phyloP scores from a whole-genome alignment of 2,797 vertebrate genomes.

The Alcedo atthis region DNA sequence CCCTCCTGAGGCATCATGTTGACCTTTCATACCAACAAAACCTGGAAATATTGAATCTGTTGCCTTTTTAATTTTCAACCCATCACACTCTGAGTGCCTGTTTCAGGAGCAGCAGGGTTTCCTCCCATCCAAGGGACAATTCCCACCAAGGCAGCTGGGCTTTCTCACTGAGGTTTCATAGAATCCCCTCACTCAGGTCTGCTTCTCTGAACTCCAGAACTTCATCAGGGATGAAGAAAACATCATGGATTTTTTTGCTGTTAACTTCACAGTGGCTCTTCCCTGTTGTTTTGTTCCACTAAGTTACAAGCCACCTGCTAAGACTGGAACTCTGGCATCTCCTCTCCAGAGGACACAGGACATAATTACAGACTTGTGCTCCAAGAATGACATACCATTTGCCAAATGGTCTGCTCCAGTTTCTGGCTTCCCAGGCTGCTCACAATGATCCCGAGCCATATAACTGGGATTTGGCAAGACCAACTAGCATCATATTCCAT shows the following conservation, averaged over 20 bases:
- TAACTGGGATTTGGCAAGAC: constrained; percentile 6
- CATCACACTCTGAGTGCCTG: neutral
- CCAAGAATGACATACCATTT: constrained; percentile 24
- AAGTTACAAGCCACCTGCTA: constrained; percentile 42
- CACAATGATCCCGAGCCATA: neutral
- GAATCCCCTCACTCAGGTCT: neutral
- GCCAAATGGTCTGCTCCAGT: constrained; percentile 17
- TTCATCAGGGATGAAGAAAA: neutral
- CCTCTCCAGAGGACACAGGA: constrained; percentile 14
- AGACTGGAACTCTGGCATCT: constrained; percentile 34
- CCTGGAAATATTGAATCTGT: neutral
- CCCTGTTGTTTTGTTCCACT: neutral
- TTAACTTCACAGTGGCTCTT: neutral
- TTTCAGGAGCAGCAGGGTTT: neutral
- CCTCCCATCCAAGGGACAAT: neutral
- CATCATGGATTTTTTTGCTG: neutral
- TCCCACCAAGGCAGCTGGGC: neutral
- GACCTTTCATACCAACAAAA: neutral
- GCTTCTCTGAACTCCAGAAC: neutral
- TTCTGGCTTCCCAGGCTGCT: constrained; percentile 17
- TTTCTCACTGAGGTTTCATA: neutral
- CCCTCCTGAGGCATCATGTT: neutral
- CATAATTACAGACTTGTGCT: constrained; percentile 21
- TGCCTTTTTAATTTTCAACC: neutral
- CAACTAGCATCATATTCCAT: neutral